Evolutionary conservation across 2,113 vertebrate genomes (phyloP).

Genomic region (Uria lomvia): DNA sequence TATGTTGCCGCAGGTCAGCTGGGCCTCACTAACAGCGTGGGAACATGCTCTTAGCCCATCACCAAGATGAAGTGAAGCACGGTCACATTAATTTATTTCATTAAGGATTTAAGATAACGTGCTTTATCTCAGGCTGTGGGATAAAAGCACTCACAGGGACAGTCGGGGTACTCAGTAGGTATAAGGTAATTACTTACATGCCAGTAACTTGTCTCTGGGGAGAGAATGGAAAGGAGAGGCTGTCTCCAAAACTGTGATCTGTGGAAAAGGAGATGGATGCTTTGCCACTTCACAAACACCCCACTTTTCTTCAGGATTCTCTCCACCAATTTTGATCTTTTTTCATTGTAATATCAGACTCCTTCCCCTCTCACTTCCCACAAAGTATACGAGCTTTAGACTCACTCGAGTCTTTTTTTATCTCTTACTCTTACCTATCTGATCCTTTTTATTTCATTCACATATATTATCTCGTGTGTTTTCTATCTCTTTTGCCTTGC

Average conservation of each 20-base stretch:
- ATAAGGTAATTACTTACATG: background rate
- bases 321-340: background rate
- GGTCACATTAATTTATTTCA: background rate
- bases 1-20: background rate
- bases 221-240: background rate
- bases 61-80: background rate
- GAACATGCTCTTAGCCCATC: background rate
- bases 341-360: background rate
- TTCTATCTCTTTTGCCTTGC: background rate
- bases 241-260: background rate
- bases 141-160: background rate
- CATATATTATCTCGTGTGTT: background rate
- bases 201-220: background rate
- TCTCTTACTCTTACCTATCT: background rate
- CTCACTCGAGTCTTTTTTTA: background rate
- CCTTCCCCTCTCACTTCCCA: background rate
- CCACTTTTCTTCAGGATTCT: background rate
- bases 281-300: background rate
- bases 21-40: background rate
- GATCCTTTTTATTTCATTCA: background rate
- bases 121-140: background rate
- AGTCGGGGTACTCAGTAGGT: background rate
- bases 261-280: background rate
- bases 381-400: background rate
- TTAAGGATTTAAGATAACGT: background rate